These are phyloP conservation scores for Odobenus rosmarus DNA, from an alignment of 2,113 vertebrate genomes.

Conservation along the genomic window DNA sequence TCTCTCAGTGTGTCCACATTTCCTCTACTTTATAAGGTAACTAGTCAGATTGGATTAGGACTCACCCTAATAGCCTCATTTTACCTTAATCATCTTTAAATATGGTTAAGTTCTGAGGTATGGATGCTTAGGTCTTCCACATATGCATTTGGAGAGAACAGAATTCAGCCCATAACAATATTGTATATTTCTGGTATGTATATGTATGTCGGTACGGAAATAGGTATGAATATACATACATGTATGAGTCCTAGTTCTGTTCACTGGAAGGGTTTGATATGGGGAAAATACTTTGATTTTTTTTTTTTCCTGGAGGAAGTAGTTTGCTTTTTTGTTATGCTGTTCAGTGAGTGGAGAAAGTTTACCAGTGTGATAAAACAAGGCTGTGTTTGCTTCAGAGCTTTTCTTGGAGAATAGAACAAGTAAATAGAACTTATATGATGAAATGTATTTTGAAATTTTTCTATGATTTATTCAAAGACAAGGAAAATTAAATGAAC, in stretches of 20 bases:
- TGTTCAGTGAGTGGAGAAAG: neutral
- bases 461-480: neutral
- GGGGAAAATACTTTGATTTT: neutral
- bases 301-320: neutral
- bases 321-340: neutral
- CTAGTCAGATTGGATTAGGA: neutral
- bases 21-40: neutral
- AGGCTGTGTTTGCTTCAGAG: neutral
- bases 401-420: neutral
- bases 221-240: neutral
- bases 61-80: neutral
- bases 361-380: neutral
- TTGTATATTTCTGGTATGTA: neutral
- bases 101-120: neutral
- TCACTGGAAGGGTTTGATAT: neutral
- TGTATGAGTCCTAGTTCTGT: neutral
- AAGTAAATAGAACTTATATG: neutral
- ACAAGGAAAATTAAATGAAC: neutral
- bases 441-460: neutral
- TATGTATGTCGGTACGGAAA: neutral
- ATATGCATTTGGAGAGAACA: neutral
- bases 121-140: neutral
- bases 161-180: neutral
- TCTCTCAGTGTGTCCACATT: neutral
- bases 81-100: neutral